These are phyloP conservation scores for Ceratothoa steindachneri DNA, from an alignment of 2,888 invertebrate species.

Conservation along the genomic window DNA sequence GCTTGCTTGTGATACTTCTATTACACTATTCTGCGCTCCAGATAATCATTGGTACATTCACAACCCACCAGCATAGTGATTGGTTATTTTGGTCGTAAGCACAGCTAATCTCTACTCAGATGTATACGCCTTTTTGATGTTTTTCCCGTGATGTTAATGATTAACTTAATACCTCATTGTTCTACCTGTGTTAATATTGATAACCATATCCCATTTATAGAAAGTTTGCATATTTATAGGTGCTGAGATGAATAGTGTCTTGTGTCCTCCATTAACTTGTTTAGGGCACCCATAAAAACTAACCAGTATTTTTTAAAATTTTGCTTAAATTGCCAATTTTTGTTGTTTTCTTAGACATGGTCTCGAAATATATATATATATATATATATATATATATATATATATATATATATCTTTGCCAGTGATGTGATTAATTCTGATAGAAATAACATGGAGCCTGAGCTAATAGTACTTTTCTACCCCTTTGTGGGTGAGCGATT, in stretches of 20 bases:
- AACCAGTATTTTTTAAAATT: too few species aligned
- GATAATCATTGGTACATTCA: neutral
- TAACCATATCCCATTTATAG: neutral
- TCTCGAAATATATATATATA: too few species aligned
- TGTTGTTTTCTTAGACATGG: too few species aligned
- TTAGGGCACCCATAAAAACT: neutral
- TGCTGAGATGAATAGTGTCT: neutral
- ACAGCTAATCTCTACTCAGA: neutral
- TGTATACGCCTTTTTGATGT: constrained; percentile 30
- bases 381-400: too few species aligned
- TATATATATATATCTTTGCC: too few species aligned
- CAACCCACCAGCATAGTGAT: too few species aligned
- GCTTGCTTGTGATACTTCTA: neutral
- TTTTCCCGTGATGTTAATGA: constrained; percentile 20
- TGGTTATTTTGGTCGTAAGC: neutral
- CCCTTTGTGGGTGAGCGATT: too few species aligned
- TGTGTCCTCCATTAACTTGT: neutral
- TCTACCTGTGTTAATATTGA: constrained; percentile 30
- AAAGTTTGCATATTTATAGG: neutral
- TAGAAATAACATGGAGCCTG: too few species aligned
- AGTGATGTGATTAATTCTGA: too few species aligned
- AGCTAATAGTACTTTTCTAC: too few species aligned
- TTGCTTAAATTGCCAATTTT: too few species aligned
- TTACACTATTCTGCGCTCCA: neutral
- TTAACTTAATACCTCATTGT: constrained; percentile 44